Conservation (phyloP, 2,888 invertebrate species). For the Gerosis bhagava region DNA sequence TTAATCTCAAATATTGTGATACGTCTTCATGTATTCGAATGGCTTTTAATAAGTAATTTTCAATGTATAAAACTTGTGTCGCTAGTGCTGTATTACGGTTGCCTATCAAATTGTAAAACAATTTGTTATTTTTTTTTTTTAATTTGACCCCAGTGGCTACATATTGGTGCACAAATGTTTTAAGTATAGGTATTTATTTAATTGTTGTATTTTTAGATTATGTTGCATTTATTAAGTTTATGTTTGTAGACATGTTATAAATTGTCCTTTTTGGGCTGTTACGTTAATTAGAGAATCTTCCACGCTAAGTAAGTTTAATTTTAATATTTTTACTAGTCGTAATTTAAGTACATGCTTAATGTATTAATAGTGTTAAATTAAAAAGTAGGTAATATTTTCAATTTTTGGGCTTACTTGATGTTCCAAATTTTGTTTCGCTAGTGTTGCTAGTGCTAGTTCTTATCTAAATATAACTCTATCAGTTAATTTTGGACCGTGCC, state of each 20-base stretch:
- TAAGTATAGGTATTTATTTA: conserved; percentile 38
- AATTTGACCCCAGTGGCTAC: conserved; percentile 5
- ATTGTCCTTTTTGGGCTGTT: too few species aligned
- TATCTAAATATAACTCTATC: too few species aligned
- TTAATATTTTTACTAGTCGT: conserved; percentile 46
- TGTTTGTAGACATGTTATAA: conserved; percentile 20
- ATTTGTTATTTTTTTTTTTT: conserved; percentile 16
- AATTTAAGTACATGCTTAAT: conserved; percentile 44
- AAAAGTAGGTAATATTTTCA: conserved; percentile 11
- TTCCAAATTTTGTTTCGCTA: too few species aligned
- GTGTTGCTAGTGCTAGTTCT: too few species aligned
- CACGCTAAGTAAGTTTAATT: conserved; percentile 29
- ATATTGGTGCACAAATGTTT: conserved; percentile 47
- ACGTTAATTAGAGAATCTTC: too few species aligned
- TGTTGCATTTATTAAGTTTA: conserved; percentile 57
- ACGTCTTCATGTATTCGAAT: conserved; percentile 6
- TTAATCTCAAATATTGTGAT: conserved; percentile 17
- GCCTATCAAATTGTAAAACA: conserved; percentile 26
- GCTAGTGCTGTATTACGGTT: not conserved
- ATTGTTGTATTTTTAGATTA: conserved; percentile 43
- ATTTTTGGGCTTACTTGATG: too few species aligned
- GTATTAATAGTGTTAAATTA: conserved; percentile 8
- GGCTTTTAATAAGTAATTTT: conserved; percentile 1
- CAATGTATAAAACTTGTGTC: not conserved
- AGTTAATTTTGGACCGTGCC: conserved; percentile 43